phyloP scores from a whole-genome alignment of 2,113 vertebrate genomes.

The Symphodus melops region DNA sequence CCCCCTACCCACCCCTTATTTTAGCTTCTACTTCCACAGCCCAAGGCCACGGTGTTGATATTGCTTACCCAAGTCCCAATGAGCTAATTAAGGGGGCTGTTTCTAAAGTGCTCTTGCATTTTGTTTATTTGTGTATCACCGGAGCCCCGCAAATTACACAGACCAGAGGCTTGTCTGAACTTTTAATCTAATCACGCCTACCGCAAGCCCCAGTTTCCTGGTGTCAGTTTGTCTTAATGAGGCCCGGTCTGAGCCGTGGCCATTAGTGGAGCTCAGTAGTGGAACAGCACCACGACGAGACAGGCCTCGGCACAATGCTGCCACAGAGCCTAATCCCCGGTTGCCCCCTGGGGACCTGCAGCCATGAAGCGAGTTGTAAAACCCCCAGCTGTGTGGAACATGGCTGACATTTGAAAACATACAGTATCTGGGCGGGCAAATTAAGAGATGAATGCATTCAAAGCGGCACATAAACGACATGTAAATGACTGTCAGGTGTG shows the following conservation, averaged over 20 bases:
- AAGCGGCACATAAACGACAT: constrained; percentile 38
- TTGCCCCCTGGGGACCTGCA: constrained; percentile 63
- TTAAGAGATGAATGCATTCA: constrained; percentile 63
- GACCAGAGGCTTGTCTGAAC: constrained; percentile 80
- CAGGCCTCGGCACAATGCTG: constrained; percentile 56
- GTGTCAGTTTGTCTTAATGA: constrained; percentile 80
- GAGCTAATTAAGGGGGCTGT: constrained; percentile 79
- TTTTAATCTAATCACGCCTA: constrained; percentile 78
- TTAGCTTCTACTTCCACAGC: constrained; percentile 50
- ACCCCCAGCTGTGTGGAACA: constrained; percentile 66
- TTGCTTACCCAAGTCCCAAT: constrained; percentile 68
- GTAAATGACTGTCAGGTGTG: constrained; percentile 42
- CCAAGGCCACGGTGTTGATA: constrained; percentile 48
- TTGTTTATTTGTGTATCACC: constrained; percentile 79
- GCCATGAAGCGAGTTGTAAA: constrained; percentile 58
- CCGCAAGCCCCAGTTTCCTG: constrained; percentile 62
- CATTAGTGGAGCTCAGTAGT: constrained; percentile 79
- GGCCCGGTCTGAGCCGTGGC: constrained; percentile 69
- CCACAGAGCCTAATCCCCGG: constrained; percentile 72
- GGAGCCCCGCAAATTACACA: constrained; percentile 73
- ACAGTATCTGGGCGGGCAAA: constrained; percentile 47
- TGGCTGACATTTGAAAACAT: constrained; percentile 72
- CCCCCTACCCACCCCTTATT: not conserved
- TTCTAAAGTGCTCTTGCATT: constrained; percentile 72
- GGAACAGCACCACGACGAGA: constrained; percentile 65